Conservation (phyloP, 2,888 invertebrate genomes). For the Boloria selene region DNA sequence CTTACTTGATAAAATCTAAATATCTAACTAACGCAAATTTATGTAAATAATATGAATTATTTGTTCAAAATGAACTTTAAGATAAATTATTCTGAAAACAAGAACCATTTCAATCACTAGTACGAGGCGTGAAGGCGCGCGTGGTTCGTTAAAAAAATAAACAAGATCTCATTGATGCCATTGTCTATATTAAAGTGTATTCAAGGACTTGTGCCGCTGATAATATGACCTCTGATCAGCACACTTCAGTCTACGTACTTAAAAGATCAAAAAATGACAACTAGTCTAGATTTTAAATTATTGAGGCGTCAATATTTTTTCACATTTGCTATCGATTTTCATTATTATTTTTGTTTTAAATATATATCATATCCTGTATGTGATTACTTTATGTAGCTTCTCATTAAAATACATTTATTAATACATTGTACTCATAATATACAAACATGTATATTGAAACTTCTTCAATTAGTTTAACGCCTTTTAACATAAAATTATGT, state of each 20-base stretch:
- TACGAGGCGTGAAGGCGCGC: conserved; percentile 26
- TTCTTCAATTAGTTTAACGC: no score
- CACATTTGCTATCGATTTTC: neutral
- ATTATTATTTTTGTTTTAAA: no score
- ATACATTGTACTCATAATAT: no score
- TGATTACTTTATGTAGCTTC: no score
- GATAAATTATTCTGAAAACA: conserved; percentile 6
- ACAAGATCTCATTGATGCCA: conserved; percentile 44
- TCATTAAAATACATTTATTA: no score
- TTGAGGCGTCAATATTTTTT: neutral
- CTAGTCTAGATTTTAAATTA: conserved; percentile 11
- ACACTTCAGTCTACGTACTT: conserved; percentile 1
- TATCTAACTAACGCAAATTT: neutral
- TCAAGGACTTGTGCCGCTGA: conserved; percentile 40
- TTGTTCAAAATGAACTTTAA: neutral
- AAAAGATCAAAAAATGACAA: conserved; percentile 20
- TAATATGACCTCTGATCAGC: conserved; percentile 22
- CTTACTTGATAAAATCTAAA: no score
- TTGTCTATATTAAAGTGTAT: conserved; percentile 43
- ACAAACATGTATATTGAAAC: neutral
- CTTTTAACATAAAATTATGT: no score
- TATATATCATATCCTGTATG: no score
- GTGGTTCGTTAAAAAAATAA: conserved; percentile 42
- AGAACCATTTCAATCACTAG: conserved; percentile 19
- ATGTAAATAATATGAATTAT: neutral